A percentile compares a stretch with the other conserved stretches of the same genome.
Evolutionary conservation across 2,888 invertebrate genomes (phyloP).

Genomic region (Metacarcinus magister): DNA sequence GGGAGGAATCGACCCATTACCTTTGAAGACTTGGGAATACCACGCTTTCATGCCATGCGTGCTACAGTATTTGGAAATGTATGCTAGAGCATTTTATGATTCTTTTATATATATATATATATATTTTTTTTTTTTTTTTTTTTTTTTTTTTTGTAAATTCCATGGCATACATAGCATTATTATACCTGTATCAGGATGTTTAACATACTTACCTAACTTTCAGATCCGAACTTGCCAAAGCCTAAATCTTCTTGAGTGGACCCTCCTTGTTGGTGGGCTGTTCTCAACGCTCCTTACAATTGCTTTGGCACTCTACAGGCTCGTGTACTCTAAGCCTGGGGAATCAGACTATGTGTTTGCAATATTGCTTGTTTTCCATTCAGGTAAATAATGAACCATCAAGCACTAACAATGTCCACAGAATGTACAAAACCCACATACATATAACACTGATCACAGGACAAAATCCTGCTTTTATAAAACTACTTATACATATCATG

Average conservation of each 20-base stretch:
- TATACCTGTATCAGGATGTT: neutral
- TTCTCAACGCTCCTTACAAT: conserved; percentile 51
- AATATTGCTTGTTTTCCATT: conserved; percentile 66
- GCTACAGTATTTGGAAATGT: conserved; percentile 52
- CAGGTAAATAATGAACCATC: conserved; percentile 40
- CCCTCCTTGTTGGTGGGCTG: conserved; percentile 61
- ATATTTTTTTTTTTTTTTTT: conserved; percentile 19
- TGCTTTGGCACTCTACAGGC: conserved; percentile 60
- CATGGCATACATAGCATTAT: neutral
- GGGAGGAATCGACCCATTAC: conserved; percentile 59
- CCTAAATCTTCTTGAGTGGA: conserved; percentile 62
- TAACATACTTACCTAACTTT: neutral
- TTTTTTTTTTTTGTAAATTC: neutral
- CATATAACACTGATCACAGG: neutral
- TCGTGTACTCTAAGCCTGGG: conserved; percentile 9
- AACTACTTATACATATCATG: neutral
- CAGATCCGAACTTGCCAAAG: conserved; percentile 71
- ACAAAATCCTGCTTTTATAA: neutral
- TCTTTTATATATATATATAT: conserved; percentile 29
- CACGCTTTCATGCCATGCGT: conserved; percentile 43
- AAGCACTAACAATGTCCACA: neutral
- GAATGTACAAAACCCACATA: neutral
- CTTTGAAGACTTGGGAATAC: conserved; percentile 46
- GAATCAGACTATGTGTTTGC: conserved; percentile 70
- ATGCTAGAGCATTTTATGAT: neutral